phyloP scores from a whole-genome alignment of 2,113 vertebrate species.

The Saimiri boliviensis region DNA sequence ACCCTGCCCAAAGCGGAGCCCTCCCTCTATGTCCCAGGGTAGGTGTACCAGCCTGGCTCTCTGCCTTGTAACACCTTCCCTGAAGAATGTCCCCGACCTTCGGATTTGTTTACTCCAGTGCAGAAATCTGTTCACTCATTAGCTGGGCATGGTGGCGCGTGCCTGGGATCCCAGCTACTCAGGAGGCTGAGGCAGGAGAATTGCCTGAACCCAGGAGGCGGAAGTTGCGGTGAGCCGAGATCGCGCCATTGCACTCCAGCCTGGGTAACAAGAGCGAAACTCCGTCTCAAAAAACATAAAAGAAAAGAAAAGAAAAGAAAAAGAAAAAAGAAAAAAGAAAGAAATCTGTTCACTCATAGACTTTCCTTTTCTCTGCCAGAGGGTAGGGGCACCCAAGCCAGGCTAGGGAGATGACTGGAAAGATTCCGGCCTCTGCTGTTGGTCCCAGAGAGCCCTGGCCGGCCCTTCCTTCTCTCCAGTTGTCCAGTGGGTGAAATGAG shows the following conservation, averaged over 20 bases:
- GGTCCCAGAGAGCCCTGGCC: neutral
- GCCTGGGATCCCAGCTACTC: too few species aligned
- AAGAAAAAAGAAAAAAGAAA: too few species aligned
- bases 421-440: neutral
- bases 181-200: too few species aligned
- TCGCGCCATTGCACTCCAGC: too few species aligned
- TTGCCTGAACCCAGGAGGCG: too few species aligned
- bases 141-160: too few species aligned
- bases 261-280: too few species aligned
- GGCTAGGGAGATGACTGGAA: neutral
- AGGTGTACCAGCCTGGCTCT: neutral
- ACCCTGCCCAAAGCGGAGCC: neutral
- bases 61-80: neutral
- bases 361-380: neutral
- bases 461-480: neutral
- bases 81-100: neutral
- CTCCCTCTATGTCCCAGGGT: too few species aligned
- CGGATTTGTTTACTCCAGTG: neutral
- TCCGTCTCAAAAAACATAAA: too few species aligned
- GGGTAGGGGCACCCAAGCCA: neutral
- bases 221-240: too few species aligned
- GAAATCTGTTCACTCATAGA: neutral
- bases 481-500: neutral
- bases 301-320: too few species aligned
- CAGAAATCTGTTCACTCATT: neutral